Evolutionary conservation across 1,140 invertebrate genomes (phyloP).

Genomic region (Drosophila dunni): DNA sequence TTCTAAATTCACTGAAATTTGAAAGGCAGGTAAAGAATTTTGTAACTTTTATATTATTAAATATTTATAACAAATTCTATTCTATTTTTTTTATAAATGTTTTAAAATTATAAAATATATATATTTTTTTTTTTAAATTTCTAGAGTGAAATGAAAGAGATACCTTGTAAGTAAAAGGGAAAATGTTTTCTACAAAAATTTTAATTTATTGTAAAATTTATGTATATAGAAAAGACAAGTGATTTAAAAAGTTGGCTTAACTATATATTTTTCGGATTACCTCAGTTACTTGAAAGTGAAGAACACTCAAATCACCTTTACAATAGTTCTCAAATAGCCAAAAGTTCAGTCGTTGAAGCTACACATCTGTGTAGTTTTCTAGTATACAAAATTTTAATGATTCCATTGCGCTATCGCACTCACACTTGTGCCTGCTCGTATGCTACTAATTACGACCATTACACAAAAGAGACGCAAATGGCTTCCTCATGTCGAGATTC

Average conservation of each 20-base stretch:
- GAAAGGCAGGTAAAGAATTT: too few relatives aligned
- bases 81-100: too few relatives aligned
- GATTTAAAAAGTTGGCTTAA: neutral
- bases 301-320: neutral
- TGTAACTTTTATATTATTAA: too few relatives aligned
- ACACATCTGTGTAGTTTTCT: neutral
- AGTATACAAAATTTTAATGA: slow-evolving; percentile 27
- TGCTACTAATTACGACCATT: slow-evolving; percentile 56
- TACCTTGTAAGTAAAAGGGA: too few relatives aligned
- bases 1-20: too few relatives aligned
- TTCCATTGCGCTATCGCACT: slow-evolving; percentile 17
- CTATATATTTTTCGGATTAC: neutral
- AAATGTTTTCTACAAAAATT: too few relatives aligned
- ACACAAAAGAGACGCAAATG: slow-evolving; percentile 52
- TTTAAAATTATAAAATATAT: too few relatives aligned
- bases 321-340: neutral
- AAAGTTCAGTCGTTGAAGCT: neutral
- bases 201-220: too few relatives aligned
- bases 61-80: too few relatives aligned
- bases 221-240: too few relatives aligned
- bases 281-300: neutral
- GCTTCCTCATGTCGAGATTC: slow-evolving; percentile 53
- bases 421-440: slow-evolving; percentile 29
- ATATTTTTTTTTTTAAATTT: too few relatives aligned
- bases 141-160: too few relatives aligned